Percentiles rank a stretch among this genome's conserved stretches.
Conservation (phyloP, 2,888 invertebrate species). For the Parochlus steinenii region DNA sequence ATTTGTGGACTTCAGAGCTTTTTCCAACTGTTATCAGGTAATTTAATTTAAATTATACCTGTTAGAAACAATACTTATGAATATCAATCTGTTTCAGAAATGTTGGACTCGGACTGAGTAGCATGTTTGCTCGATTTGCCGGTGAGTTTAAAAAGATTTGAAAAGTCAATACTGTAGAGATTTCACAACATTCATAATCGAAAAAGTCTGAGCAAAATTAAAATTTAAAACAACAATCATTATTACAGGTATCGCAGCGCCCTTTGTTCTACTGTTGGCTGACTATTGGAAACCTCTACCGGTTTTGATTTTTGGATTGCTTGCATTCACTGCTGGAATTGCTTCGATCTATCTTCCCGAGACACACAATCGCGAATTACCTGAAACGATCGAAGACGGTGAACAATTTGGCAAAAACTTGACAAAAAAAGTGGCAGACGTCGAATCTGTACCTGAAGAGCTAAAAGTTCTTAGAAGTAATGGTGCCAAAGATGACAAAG, state of each 20-base stretch:
- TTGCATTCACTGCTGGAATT: slow-evolving; percentile 52
- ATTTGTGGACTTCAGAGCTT: slow-evolving; percentile 56
- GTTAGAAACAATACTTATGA: slow-evolving; percentile 68
- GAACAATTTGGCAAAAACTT: slow-evolving; percentile 41
- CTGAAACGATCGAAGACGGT: slow-evolving; percentile 68
- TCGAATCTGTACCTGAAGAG: too few relatives aligned
- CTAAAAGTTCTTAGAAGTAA: too few relatives aligned
- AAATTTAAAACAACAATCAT: too few relatives aligned
- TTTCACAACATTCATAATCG: too few relatives aligned
- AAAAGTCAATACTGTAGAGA: too few relatives aligned
- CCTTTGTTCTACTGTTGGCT: slow-evolving; percentile 58
- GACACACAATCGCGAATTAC: slow-evolving; percentile 55
- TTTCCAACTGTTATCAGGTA: slow-evolving; percentile 59
- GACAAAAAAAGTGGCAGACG: background rate
- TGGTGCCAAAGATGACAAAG: too few relatives aligned
- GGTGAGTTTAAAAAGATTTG: too few relatives aligned
- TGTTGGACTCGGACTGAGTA: slow-evolving; percentile 71
- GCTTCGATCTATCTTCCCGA: slow-evolving; percentile 60
- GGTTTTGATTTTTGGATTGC: slow-evolving; percentile 52
- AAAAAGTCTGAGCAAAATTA: too few relatives aligned
- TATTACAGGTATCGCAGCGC: slow-evolving; percentile 41
- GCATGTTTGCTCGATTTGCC: slow-evolving; percentile 74
- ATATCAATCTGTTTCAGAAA: slow-evolving; percentile 71
- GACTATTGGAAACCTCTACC: slow-evolving; percentile 46
- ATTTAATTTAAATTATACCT: slow-evolving; percentile 68